phyloP scores from a whole-genome alignment of 2,797 vertebrate species.

The Phylloscopus collybita region DNA sequence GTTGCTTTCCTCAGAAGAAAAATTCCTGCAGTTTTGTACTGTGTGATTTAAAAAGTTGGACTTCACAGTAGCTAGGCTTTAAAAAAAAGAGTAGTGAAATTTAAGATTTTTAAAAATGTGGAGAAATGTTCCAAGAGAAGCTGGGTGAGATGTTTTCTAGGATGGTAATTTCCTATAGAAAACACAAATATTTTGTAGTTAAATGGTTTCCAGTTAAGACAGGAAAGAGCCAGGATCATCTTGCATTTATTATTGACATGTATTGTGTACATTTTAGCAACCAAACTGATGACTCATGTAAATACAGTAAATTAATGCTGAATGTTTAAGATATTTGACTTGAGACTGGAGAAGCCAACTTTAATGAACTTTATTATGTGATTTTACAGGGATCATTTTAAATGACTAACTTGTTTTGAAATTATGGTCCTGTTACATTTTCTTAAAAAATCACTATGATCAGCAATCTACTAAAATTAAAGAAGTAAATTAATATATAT shows the following conservation, averaged over 20 bases:
- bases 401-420: background rate
- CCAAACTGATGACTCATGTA: background rate
- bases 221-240: background rate
- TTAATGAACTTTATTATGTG: background rate
- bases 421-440: background rate
- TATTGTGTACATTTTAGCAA: background rate
- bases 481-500: background rate
- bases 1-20: background rate
- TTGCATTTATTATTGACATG: background rate
- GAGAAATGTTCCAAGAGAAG: background rate
- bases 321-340: background rate
- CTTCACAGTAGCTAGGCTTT: background rate
- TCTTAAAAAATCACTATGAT: background rate
- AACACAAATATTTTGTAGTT: background rate
- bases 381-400: background rate
- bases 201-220: background rate
- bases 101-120: background rate
- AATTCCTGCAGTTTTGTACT: background rate
- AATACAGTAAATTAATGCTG: background rate
- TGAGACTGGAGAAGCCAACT: background rate
- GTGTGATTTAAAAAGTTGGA: background rate
- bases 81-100: background rate
- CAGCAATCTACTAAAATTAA: background rate
- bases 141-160: background rate
- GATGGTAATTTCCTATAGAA: background rate